Base-by-base conservation (phyloP, 2,113 vertebrate species). In the Aphyosemion australe region DNA sequence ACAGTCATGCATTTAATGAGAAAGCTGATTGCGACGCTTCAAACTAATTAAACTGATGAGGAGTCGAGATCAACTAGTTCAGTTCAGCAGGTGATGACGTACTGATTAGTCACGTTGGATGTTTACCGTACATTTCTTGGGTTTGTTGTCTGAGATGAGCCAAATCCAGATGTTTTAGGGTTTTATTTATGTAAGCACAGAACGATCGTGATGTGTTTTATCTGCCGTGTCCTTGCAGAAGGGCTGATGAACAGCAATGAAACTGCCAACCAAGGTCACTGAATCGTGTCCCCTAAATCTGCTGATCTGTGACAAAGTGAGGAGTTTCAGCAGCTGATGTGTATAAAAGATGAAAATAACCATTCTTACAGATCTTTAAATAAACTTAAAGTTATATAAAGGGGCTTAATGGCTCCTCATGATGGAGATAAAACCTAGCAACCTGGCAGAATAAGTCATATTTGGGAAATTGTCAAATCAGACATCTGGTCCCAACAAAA, bases 401-500 rank as follows among this genome's bases (percentile, higher is more conserved):
- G 18, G 0, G 11, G 68, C 3, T 18, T 37, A 13, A 59, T 48
- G 13, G 11, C 2, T 39, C 2, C 43, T 54, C 41, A 34, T 54
- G 13, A 14, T 13, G 12, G 61, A 46, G 51, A 39, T 37, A 12
- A 18, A 65, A 15, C 10, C 43, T 37, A 26, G 26, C 3, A 26
- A 26, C 26, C 26, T n/a, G 21, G 52, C 3, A 42, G 62, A 67
- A 21, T 43, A 49, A 49, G 51, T 41, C n/a, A 65, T 19, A 52
- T 69, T 18, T 42, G 48, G 26, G 54, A 39, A 71, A 21, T 19
- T 52, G 65, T 70, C 52, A 58, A 52, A 80, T 52, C 26, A 39
- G 49, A 63, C 53, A 46, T 51, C 11, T 34, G 43, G 34, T 32
- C 13, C 12, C 64, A 74, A 82, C 42, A 79, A 65, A 78, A 71